phyloP scores from a whole-genome alignment of 2,888 invertebrate genomes.

The Pachydiplax longipennis region DNA sequence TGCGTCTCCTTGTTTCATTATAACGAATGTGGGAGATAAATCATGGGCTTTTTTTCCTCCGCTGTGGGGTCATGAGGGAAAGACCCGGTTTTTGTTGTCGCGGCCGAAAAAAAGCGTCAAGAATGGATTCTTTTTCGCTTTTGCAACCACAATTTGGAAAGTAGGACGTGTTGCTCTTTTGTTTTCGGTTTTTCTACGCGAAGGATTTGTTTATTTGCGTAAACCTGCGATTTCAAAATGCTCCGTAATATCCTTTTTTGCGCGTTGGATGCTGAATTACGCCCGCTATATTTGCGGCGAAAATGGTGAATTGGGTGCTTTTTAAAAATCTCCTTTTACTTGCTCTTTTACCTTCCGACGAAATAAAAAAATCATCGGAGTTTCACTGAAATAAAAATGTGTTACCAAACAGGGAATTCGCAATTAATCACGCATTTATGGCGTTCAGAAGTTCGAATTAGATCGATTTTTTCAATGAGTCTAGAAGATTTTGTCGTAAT shows the following conservation, averaged over 20 bases:
- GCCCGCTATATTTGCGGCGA: background rate
- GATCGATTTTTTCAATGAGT: no score
- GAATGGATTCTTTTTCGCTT: background rate
- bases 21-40: background rate
- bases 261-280: background rate
- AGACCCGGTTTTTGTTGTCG: background rate
- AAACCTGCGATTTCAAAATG: background rate
- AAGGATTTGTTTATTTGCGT: background rate
- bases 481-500: no score
- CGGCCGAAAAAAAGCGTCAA: background rate
- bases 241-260: background rate
- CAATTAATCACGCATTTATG: no score
- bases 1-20: background rate
- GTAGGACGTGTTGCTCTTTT: background rate
- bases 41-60: background rate
- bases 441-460: no score
- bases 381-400: no score
- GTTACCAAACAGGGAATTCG: no score
- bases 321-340: no score
- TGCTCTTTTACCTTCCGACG: no score
- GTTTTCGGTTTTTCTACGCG: background rate
- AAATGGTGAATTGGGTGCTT: background rate
- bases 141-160: background rate
- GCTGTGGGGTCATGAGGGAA: background rate
- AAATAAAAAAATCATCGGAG: no score